These are phyloP conservation scores for Limonius californicus DNA, from an alignment of 1,140 invertebrate genomes.

Conservation along the genomic window DNA sequence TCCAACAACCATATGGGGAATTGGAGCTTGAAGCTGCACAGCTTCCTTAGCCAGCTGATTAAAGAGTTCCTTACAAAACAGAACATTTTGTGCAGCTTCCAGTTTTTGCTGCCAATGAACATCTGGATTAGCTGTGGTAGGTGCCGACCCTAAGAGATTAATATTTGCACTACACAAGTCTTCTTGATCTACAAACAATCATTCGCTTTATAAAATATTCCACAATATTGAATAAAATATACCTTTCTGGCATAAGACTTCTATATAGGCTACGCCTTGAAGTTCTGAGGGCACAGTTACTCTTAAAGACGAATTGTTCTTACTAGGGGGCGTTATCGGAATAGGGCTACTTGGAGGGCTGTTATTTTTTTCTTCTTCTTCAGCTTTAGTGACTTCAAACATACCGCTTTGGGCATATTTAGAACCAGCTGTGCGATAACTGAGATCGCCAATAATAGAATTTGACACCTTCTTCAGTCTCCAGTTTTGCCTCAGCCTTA, in stretches of 20 bases:
- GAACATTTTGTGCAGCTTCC: constrained; percentile 93
- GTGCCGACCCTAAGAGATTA: constrained; percentile 60
- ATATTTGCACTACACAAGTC: constrained; percentile 75
- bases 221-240: constrained; percentile 3
- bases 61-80: constrained; percentile 97
- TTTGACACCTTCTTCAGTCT: constrained; percentile 92
- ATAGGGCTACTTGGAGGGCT: constrained; percentile 54
- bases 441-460: constrained; percentile 93
- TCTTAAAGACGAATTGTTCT: constrained; percentile 74
- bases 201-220: neutral
- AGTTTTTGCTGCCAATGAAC: constrained; percentile 92
- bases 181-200: constrained; percentile 65
- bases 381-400: constrained; percentile 95
- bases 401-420: constrained; percentile 90
- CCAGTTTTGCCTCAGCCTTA: constrained; percentile 90
- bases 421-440: constrained; percentile 89
- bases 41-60: constrained; percentile 92
- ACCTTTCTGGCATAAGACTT: constrained; percentile 91
- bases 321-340: constrained; percentile 48
- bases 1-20: constrained; percentile 94
- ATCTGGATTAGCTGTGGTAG: constrained; percentile 67
- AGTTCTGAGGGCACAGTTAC: constrained; percentile 91
- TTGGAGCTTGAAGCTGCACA: constrained; percentile 85
- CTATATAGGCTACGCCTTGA: constrained; percentile 93
- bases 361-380: constrained; percentile 64